Percentiles rank a stretch among this genome's conserved stretches.
These are phyloP conservation scores for Sphyrna mokarran DNA, from an alignment of 2,113 vertebrate species.

Conservation along the genomic window DNA sequence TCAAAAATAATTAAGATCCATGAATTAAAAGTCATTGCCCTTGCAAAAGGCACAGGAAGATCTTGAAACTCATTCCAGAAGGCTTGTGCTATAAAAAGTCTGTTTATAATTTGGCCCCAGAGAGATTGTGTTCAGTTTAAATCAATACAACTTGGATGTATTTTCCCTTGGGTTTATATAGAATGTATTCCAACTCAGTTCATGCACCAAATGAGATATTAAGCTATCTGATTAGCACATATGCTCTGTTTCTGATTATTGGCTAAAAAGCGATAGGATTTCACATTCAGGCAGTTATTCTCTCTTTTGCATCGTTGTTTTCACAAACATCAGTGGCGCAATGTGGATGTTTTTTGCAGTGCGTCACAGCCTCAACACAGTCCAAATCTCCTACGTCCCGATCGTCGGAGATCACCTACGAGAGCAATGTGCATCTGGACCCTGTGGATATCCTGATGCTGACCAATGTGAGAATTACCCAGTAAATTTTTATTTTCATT, in stretches of 20 bases:
- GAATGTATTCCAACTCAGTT: background rate
- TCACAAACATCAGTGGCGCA: background rate
- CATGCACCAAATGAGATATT: conserved; percentile 9
- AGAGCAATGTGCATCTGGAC: too few relatives aligned
- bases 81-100: background rate
- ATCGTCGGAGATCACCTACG: too few relatives aligned
- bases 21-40: background rate
- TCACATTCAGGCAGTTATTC: background rate
- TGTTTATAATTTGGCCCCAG: conserved; percentile 16
- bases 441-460: too few relatives aligned
- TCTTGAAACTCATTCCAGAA: background rate
- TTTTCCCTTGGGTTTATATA: background rate
- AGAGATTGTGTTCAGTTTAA: conserved; percentile 9
- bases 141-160: conserved; percentile 18
- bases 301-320: background rate
- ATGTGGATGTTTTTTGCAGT: background rate
- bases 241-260: conserved; percentile 13
- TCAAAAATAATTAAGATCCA: conserved; percentile 21
- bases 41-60: background rate
- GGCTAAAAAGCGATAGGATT: background rate
- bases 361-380: background rate
- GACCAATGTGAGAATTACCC: too few relatives aligned
- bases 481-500: too few relatives aligned
- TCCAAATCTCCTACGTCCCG: background rate
- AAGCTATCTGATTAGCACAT: background rate